Evolutionary conservation across 2,113 vertebrate species (phyloP).

Genomic region (Ptyas mucosa): DNA sequence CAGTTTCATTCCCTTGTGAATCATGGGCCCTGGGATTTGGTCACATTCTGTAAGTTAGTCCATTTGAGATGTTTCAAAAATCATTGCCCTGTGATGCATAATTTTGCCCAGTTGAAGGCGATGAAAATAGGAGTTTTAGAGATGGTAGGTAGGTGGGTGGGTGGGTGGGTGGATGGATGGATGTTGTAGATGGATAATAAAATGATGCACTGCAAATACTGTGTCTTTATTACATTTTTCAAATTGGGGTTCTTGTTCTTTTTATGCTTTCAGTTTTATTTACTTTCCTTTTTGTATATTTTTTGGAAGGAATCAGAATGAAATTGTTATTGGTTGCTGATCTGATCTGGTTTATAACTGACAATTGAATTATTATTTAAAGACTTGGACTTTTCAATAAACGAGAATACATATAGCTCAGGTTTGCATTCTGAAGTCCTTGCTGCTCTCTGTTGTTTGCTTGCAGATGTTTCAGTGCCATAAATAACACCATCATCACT

Average conservation of each 20-base stretch:
- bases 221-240: too few species aligned
- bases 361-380: neutral
- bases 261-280: neutral
- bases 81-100: too few species aligned
- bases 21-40: too few species aligned
- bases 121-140: too few species aligned
- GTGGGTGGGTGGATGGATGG: too few species aligned
- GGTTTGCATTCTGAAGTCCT: neutral
- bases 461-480: neutral
- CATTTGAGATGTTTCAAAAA: too few species aligned
- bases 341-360: neutral
- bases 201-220: neutral
- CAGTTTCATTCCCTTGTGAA: too few species aligned
- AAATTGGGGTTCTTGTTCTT: too few species aligned
- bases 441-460: neutral
- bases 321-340: neutral
- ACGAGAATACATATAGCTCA: neutral
- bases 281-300: neutral
- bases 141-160: too few species aligned
- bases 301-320: neutral
- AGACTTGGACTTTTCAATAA: neutral
- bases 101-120: too few species aligned
- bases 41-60: too few species aligned
- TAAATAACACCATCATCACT: neutral
- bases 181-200: neutral